Conservation (phyloP, 2,888 invertebrate genomes). For the Corbicula japonica region DNA sequence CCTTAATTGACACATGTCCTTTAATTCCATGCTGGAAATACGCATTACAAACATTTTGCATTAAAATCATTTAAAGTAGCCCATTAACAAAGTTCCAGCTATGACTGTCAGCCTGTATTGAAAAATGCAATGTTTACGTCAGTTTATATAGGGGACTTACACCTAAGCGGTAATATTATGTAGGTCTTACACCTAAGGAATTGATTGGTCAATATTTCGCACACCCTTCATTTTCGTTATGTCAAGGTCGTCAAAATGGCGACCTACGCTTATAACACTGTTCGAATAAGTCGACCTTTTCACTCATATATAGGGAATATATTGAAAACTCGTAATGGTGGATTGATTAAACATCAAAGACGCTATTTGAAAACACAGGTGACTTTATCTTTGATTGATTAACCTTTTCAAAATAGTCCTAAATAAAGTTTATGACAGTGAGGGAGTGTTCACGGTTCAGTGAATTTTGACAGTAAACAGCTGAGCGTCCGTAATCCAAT, state of each 20-base stretch:
- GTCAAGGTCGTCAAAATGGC: conserved; percentile 63
- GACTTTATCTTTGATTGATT: conserved; percentile 1
- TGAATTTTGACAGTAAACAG: conserved; percentile 17
- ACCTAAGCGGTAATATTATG: no score
- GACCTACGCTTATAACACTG: conserved; percentile 31
- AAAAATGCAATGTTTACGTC: no score
- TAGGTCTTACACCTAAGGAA: no score
- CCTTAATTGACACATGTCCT: no score
- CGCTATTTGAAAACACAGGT: conserved; percentile 46
- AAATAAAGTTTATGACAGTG: conserved; percentile 2
- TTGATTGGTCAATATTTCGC: conserved; percentile 40
- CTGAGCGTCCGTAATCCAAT: conserved; percentile 10
- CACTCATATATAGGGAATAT: conserved; percentile 23
- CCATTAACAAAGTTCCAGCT: no score
- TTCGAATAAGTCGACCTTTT: conserved; percentile 34
- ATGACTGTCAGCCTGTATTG: no score
- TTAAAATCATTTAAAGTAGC: no score
- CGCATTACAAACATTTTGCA: no score
- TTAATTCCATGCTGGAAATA: no score
- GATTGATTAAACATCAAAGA: conserved; percentile 6
- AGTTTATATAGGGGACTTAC: no score
- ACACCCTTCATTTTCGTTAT: conserved; percentile 44
- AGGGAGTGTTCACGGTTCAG: no score
- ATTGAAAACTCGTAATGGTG: conserved; percentile 40
- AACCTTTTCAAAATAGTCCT: background rate